Evolutionary conservation across 2,888 invertebrate species (phyloP).

Genomic region (Clostera curtula): DNA sequence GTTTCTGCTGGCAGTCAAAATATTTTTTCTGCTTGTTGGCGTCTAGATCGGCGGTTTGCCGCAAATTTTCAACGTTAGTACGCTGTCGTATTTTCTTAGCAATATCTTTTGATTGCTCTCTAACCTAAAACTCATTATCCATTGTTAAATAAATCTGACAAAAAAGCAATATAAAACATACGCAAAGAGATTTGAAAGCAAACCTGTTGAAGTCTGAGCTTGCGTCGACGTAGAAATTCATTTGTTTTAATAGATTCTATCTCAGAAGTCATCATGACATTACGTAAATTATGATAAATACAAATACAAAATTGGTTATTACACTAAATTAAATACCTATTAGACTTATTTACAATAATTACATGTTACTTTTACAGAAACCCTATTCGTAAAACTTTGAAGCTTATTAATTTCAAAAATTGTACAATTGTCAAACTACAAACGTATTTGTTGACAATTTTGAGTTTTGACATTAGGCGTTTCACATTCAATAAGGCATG

Average conservation of each 20-base stretch:
- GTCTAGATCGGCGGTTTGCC: constrained; percentile 43
- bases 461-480: too few species aligned
- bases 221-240: constrained; percentile 62
- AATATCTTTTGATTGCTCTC: constrained; percentile 69
- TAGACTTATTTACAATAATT: too few species aligned
- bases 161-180: too few species aligned
- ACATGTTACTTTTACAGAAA: too few species aligned
- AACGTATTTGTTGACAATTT: constrained; percentile 19
- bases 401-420: constrained; percentile 7
- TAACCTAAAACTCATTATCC: constrained; percentile 45
- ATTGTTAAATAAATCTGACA: too few species aligned
- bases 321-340: too few species aligned
- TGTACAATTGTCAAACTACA: constrained; percentile 10
- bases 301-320: too few species aligned
- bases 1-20: constrained; percentile 49
- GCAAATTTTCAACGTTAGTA: constrained; percentile 54
- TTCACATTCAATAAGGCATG: too few species aligned
- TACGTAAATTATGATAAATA: too few species aligned
- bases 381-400: too few species aligned
- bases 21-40: constrained; percentile 51
- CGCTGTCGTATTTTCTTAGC: constrained; percentile 64
- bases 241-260: constrained; percentile 58
- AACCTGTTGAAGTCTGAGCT: constrained; percentile 68
- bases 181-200: constrained; percentile 21
- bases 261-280: constrained; percentile 59